phyloP scores from a whole-genome alignment of 2,888 invertebrate species.

The Phaedon cochleariae region DNA sequence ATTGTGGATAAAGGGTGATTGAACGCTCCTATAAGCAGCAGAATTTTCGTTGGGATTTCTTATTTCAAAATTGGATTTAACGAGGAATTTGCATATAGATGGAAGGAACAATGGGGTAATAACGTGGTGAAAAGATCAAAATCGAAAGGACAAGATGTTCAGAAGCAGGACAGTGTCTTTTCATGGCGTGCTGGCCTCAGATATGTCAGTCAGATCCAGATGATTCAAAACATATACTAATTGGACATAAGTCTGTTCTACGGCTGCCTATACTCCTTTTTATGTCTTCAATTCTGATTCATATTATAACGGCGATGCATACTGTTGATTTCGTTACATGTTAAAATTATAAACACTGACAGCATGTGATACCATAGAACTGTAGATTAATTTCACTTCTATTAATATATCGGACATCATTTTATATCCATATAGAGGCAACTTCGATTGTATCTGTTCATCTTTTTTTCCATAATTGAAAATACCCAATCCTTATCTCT shows the following conservation, averaged over 20 bases:
- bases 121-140: slow-evolving; percentile 57
- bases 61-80: slow-evolving; percentile 37
- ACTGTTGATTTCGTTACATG: slow-evolving; percentile 47
- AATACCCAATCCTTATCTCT: too few species aligned
- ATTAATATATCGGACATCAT: background rate
- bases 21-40: too few species aligned
- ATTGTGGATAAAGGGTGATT: too few species aligned
- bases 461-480: too few species aligned
- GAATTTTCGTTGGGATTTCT: slow-evolving; percentile 24
- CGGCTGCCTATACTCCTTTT: slow-evolving; percentile 55
- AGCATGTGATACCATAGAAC: slow-evolving; percentile 13
- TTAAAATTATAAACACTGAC: slow-evolving; percentile 22
- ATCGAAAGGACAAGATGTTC: slow-evolving; percentile 55
- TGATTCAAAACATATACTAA: slow-evolving; percentile 61
- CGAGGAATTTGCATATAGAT: slow-evolving; percentile 53
- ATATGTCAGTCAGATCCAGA: slow-evolving; percentile 57
- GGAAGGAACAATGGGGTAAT: slow-evolving; percentile 57
- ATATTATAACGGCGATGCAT: slow-evolving; percentile 51
- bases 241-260: slow-evolving; percentile 60
- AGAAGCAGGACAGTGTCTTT: slow-evolving; percentile 37
- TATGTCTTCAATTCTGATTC: slow-evolving; percentile 57
- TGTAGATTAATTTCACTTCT: background rate
- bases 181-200: slow-evolving; percentile 49
- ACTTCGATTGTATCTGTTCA: background rate
- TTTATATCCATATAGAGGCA: too few species aligned